Conservation (phyloP, 2,797 vertebrate species). For the Emys orbicularis region DNA sequence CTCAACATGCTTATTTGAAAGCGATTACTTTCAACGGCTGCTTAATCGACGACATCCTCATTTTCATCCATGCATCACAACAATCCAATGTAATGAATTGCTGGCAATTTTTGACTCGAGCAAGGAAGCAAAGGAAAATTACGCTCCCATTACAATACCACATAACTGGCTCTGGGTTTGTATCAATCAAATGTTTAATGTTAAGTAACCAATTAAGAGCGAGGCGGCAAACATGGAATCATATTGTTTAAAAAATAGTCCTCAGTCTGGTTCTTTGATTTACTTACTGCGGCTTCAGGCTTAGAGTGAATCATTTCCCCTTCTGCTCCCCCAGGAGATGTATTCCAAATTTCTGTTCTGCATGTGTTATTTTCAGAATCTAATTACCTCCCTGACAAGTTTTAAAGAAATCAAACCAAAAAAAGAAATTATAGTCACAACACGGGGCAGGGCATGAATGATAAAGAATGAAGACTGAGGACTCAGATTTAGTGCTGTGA, state of each 20-base stretch:
- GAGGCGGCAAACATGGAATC: background rate
- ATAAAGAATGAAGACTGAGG: background rate
- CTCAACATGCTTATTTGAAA: background rate
- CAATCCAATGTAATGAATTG: background rate
- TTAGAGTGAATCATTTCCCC: background rate
- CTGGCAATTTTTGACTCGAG: background rate
- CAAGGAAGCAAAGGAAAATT: background rate
- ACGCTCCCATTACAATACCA: background rate
- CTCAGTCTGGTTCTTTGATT: background rate
- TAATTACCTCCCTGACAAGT: background rate
- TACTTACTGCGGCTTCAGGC: background rate
- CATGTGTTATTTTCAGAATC: background rate
- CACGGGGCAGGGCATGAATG: background rate
- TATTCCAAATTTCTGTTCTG: background rate
- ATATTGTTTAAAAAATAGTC: background rate
- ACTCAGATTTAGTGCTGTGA: background rate
- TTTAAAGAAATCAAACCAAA: background rate
- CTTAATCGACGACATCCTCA: background rate
- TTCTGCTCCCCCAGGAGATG: background rate
- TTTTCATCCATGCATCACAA: background rate
- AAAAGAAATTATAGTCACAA: background rate
- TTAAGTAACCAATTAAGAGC: background rate
- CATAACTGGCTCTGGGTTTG: background rate
- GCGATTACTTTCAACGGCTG: accelerated
- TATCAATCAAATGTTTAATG: background rate